Evolutionary conservation across 1,140 invertebrate genomes (phyloP).

Genomic region (Polypedilum vanderplanki): DNA sequence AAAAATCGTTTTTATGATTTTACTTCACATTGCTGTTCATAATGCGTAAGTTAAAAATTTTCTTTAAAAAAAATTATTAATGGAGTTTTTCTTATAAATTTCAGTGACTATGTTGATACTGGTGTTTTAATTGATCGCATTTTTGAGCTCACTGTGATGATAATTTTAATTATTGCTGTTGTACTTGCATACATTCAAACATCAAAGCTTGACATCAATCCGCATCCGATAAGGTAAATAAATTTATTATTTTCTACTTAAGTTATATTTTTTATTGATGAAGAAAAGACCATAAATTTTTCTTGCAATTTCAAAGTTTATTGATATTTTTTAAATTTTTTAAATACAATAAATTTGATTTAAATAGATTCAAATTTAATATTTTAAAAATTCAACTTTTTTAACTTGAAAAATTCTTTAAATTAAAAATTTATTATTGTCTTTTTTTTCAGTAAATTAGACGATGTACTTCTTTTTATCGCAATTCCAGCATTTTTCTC

Average conservation of each 20-base stretch:
- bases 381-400: too few relatives aligned
- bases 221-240: conserved; percentile 47
- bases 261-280: too few relatives aligned
- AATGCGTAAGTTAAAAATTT: conserved; percentile 42
- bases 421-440: not conserved
- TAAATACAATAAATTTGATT: too few relatives aligned
- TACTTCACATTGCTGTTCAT: conserved; percentile 59
- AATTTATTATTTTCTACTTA: too few relatives aligned
- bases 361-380: too few relatives aligned
- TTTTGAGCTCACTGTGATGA: conserved; percentile 47
- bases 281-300: too few relatives aligned
- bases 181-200: conserved; percentile 53
- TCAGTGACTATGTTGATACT: conserved; percentile 43
- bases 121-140: conserved; percentile 46
- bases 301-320: too few relatives aligned
- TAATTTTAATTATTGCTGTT: conserved; percentile 49
- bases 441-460: conserved; percentile 50
- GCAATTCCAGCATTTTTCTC: conserved; percentile 67
- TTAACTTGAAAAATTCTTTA: too few relatives aligned
- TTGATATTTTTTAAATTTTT: too few relatives aligned
- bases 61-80: not conserved
- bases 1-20: conserved; percentile 56
- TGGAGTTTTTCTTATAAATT: conserved; percentile 17
- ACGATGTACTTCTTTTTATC: conserved; percentile 62
- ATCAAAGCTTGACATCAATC: conserved; percentile 56